Evolutionary conservation across 2,113 vertebrate genomes (phyloP).

Genomic region (Tyto alba): DNA sequence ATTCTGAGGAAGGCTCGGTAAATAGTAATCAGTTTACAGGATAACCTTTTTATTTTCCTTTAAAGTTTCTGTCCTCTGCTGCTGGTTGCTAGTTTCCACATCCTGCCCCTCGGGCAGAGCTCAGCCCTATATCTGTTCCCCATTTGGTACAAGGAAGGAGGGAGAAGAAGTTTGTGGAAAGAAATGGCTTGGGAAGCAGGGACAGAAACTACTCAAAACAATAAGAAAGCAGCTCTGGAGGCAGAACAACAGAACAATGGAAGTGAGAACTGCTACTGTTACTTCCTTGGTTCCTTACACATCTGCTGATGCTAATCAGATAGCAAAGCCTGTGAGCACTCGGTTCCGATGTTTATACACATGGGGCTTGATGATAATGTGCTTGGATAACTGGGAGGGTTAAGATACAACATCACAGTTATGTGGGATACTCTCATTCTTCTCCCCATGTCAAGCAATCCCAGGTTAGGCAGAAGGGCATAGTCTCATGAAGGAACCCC

Average conservation of each 20-base stretch:
- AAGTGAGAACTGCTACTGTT: background rate
- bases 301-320: background rate
- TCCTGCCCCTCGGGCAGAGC: background rate
- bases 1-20: background rate
- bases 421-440: background rate
- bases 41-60: background rate
- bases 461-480: background rate
- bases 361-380: background rate
- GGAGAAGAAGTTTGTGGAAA: background rate
- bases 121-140: background rate
- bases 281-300: background rate
- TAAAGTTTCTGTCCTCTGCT: background rate
- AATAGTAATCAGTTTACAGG: background rate
- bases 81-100: rapidly evolving
- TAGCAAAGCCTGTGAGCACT: background rate
- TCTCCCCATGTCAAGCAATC: background rate
- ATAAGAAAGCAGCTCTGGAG: background rate
- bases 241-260: background rate
- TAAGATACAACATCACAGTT: background rate
- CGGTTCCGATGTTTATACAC: background rate
- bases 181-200: background rate
- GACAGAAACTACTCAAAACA: background rate
- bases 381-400: background rate
- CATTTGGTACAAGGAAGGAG: background rate
- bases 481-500: background rate